Evolutionary conservation across 1,140 invertebrate genomes (phyloP), one percentile per base, ranked within the genome.

Genomic region (Drosophila burlai): DNA sequence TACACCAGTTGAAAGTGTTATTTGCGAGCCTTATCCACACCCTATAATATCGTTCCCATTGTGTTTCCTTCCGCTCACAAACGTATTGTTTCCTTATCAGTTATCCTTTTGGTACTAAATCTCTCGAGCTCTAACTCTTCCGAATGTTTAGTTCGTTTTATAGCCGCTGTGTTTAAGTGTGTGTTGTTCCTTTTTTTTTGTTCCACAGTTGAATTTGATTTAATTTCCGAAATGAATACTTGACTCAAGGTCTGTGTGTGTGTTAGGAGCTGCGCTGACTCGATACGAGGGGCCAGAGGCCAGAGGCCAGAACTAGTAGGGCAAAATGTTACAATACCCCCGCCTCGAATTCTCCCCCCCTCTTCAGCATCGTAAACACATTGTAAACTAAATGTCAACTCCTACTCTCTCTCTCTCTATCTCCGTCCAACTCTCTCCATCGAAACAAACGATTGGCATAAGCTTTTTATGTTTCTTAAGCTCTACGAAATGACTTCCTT

Each of bases 401-500:
- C 64, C 66, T 46, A n/a, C 46, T 52, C 26, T 57, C 36, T 55
- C 36, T 55, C 24, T 24, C 11, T 21, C 61, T 55, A 13, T 31
- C 36, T 40, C 61, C 42, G n/a, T 54, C 16, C 42, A 18, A 43
- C 16, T 50, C 16, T 50, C 16, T 29, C 15, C 36, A 57, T 63
- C 54, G 34, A 62, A 77, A 67, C 64, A 46, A 75, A 73, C 62
- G 59, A 79, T 79, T 79, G 76, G 75, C 76, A 71, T 71, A 78
- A 72, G 75, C 76, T 79, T 78, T 78, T 78, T 78, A 78, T 78
- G 75, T 78, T 78, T 52, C 52, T 62, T 71, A 62, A 77, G 50
- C 63, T 77, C 49, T 46, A 76, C 49, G 57, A 80, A 84, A 67
- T 67, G 65, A 72, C 67, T 78, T 73, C 54, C 52, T 60, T n/a